Base-by-base conservation (phyloP, 1,140 invertebrate genomes). In the Zaprionus ornatus region DNA sequence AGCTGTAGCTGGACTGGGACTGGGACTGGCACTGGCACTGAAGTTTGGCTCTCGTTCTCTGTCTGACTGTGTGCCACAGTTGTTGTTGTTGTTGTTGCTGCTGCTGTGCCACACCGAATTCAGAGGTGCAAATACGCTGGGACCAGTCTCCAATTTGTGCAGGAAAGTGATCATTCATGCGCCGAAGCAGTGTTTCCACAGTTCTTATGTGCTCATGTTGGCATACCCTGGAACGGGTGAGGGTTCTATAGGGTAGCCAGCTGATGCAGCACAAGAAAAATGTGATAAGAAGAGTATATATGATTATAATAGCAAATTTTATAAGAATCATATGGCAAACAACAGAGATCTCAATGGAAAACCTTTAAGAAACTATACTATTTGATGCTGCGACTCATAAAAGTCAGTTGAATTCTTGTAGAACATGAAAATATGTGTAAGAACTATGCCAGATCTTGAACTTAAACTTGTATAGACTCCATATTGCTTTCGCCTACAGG, bases 91-190 rank as follows among this genome's bases (percentile, higher is more conserved):
- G 64, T 27, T 40, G 25, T 12, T 57, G 54, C 52, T 66, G 55
- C 55, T 54, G 56, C 56, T 67, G 66, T 82, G 87, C 82, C 87
- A 91, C 87, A 91, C 87, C 82, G 87, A 91, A 91, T 91, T 91
- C 83, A 70, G 82, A 91, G 87, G 87, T 91, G 87, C 87, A 91
- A 91, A 91, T 91, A 91, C 87, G 87, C 79, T 87, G 77, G 65
- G 80, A 50, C 87, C 82, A 76, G 82, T 81, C 87, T 87, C 80
- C 82, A 91, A 91, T 90, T 91, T 91, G 77, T 81, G 87, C 82
- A 81, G 78, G 70, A 68, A 62, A 77, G 82, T 90, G 87, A 91
- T 91, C 78, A 91, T 88, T 88, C 85, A 88, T 82, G 79, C 69
- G 57, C 60, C 48, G 68, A 69, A 55, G 77, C 27, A 72, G 84